These are phyloP conservation scores for Drymodes brunneopygia DNA, from an alignment of 2,113 vertebrate genomes.

Conservation along the genomic window DNA sequence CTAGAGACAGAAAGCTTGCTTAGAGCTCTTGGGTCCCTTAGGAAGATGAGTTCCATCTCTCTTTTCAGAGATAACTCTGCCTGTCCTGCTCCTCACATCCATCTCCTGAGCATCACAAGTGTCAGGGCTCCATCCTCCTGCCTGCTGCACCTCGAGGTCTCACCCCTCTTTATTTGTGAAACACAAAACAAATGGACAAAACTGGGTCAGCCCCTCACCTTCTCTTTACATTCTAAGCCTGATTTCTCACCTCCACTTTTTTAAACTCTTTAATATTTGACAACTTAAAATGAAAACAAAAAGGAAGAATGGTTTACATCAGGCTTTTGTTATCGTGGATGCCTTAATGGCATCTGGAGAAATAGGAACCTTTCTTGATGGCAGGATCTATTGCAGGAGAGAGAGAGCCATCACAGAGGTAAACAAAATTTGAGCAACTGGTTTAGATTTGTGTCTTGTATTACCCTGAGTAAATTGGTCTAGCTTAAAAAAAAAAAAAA, in stretches of 20 bases:
- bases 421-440: not conserved
- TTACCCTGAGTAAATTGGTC: not conserved
- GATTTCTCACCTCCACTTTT: not conserved
- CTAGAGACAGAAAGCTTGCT: not conserved
- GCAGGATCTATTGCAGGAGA: not conserved
- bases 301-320: not conserved
- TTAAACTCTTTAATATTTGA: not conserved
- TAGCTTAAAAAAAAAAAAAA: not conserved
- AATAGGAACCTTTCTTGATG: not conserved
- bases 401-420: not conserved
- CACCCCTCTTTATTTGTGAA: not conserved
- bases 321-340: not conserved
- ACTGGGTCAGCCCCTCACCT: not conserved
- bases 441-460: not conserved
- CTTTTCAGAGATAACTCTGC: not conserved
- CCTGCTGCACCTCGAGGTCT: not conserved
- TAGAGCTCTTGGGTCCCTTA: not conserved
- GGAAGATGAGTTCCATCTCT: not conserved
- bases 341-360: not conserved
- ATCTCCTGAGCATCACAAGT: not conserved
- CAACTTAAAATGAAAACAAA: not conserved
- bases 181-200: not conserved
- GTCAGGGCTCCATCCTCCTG: fast-evolving
- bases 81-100: not conserved
- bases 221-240: not conserved